phyloP scores from a whole-genome alignment of 2,888 invertebrate genomes.

The Clitarchus hookeri region DNA sequence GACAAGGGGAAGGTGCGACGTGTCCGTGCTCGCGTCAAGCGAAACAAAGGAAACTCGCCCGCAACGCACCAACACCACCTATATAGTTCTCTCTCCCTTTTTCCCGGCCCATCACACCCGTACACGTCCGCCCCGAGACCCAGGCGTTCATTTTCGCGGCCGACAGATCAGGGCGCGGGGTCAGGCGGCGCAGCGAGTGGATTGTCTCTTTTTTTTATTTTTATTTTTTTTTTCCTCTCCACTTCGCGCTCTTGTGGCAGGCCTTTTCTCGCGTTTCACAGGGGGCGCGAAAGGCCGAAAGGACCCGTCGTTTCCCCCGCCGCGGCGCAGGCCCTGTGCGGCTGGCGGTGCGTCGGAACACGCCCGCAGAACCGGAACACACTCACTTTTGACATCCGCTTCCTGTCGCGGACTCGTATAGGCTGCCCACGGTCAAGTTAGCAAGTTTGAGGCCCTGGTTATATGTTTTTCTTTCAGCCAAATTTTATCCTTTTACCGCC shows the following conservation, averaged over 20 bases:
- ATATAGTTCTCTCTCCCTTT: no score
- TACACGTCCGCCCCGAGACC: no score
- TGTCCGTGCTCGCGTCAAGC: not conserved
- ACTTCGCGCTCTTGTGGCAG: not conserved
- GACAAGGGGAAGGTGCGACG: slow-evolving; percentile 5
- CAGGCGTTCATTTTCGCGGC: not conserved
- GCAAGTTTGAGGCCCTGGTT: no score
- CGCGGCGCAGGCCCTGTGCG: no score
- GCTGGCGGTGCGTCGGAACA: no score
- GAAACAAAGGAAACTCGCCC: not conserved
- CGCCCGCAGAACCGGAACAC: no score
- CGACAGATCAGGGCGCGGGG: not conserved
- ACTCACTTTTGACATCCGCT: no score
- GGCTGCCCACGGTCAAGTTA: no score
- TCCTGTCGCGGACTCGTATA: no score
- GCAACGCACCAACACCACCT: not conserved
- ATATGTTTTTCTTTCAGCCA: no score
- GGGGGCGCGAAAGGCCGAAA: not conserved
- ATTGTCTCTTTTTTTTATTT: not conserved
- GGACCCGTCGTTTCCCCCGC: not conserved
- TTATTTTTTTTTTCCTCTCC: not conserved
- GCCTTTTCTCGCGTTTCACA: not conserved
- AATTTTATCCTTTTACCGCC: no score
- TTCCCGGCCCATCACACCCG: no score
- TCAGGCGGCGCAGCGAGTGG: not conserved